These are phyloP conservation scores for Scaptomyza cyrtandrae DNA, from an alignment of 2,888 invertebrate species.

Conservation along the genomic window DNA sequence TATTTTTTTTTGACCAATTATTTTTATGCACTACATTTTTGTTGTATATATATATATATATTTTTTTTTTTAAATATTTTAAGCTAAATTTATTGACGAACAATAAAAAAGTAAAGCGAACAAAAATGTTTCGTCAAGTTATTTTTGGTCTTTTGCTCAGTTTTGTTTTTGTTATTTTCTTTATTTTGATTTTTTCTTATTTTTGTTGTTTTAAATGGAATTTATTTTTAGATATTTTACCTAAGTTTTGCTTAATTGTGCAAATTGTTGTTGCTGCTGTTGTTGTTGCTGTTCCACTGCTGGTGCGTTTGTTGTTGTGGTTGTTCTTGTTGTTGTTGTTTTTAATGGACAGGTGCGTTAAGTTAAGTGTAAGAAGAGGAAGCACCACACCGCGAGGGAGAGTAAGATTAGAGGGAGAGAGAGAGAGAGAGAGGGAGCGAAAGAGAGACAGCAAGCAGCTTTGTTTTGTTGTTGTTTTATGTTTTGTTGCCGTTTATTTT, in stretches of 20 bases:
- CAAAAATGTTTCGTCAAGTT: constrained; percentile 37
- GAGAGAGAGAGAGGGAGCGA: constrained; percentile 26
- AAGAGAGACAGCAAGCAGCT: constrained; percentile 16
- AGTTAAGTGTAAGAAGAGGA: constrained; percentile 38
- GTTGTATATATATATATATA: too few species aligned
- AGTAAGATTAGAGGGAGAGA: constrained; percentile 32
- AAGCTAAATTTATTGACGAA: constrained; percentile 44
- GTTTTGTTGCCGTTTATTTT: constrained; percentile 23
- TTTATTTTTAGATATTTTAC: constrained; percentile 82
- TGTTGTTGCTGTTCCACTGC: constrained; percentile 28
- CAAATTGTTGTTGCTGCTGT: constrained; percentile 53
- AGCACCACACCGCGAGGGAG: constrained; percentile 25
- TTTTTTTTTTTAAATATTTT: constrained; percentile 52
- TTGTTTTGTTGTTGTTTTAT: constrained; percentile 24
- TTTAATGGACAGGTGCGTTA: constrained; percentile 49
- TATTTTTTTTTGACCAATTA: constrained; percentile 15
- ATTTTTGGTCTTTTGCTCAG: constrained; percentile 34
- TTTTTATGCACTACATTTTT: constrained; percentile 35
- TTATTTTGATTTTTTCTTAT: neutral
- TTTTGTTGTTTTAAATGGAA: constrained; percentile 70
- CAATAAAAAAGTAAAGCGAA: constrained; percentile 18
- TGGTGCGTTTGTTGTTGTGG: constrained; percentile 44
- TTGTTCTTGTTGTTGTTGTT: constrained; percentile 44
- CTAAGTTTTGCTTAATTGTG: constrained; percentile 77
- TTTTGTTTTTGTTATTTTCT: constrained; percentile 17